phyloP scores from a whole-genome alignment of 2,888 invertebrate species.

The Conchocele bisecta region DNA sequence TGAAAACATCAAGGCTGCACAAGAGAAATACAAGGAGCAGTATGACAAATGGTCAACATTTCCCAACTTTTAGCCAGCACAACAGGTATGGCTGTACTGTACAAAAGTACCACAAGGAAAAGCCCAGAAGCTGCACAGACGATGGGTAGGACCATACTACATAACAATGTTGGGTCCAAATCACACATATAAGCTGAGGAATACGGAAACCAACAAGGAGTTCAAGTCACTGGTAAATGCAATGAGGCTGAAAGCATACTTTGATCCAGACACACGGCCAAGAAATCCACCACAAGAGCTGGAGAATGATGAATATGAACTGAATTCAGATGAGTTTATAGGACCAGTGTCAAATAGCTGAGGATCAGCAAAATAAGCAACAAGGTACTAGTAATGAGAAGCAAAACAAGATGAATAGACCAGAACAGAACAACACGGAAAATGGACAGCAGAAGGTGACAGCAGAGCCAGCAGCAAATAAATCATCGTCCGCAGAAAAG shows the following conservation, averaged over 20 bases:
- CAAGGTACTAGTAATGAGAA: too few relatives aligned
- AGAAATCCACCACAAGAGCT: slow-evolving; percentile 29
- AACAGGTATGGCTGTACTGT: slow-evolving; percentile 38
- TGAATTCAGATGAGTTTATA: too few relatives aligned
- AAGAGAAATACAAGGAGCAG: slow-evolving; percentile 32
- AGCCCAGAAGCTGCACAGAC: slow-evolving; percentile 18
- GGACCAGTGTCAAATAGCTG: too few relatives aligned
- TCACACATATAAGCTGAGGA: slow-evolving; percentile 19
- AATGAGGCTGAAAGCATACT: slow-evolving; percentile 18
- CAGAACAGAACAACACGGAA: too few relatives aligned
- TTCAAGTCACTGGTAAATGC: slow-evolving; percentile 20
- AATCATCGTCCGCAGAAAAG: too few relatives aligned
- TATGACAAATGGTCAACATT: slow-evolving; percentile 35
- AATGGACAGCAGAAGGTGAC: too few relatives aligned
- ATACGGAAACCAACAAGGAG: neutral
- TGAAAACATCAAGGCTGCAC: slow-evolving; percentile 9
- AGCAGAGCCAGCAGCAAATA: too few relatives aligned
- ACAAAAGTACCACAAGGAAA: slow-evolving; percentile 26
- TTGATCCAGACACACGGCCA: slow-evolving; percentile 21
- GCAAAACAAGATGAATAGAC: too few relatives aligned
- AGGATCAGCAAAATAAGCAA: too few relatives aligned
- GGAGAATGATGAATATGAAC: slow-evolving; percentile 1
- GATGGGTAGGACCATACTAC: slow-evolving; percentile 40
- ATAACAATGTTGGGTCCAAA: slow-evolving; percentile 21
- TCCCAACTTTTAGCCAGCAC: slow-evolving; percentile 28